Percentiles rank a stretch among this genome's conserved stretches.
Evolutionary conservation across 2,888 invertebrate species (phyloP).

Genomic region (Pyralis farinalis): DNA sequence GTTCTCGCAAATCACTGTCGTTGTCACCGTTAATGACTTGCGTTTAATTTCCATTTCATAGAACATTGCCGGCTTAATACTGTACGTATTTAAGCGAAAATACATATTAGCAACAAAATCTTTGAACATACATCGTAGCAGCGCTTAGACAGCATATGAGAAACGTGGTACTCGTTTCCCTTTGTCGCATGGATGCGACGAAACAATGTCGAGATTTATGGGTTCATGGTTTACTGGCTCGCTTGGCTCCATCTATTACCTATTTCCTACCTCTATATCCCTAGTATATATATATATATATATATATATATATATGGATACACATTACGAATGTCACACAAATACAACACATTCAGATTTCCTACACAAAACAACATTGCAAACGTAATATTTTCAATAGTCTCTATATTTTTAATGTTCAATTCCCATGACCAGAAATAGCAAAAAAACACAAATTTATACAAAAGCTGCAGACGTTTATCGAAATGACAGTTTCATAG

Average conservation of each 20-base stretch:
- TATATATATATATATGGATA: no score
- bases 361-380: no score
- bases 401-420: no score
- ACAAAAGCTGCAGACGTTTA: no score
- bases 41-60: constrained; percentile 17
- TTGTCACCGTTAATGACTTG: constrained; percentile 20
- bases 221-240: constrained; percentile 36
- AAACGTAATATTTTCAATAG: no score
- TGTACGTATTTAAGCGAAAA: constrained; percentile 4
- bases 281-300: no score
- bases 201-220: constrained; percentile 59
- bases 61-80: constrained; percentile 4
- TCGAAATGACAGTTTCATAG: constrained; percentile 30
- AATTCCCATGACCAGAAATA: no score
- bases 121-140: constrained; percentile 13
- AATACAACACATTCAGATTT: no score
- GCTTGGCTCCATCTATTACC: background rate
- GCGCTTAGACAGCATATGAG: constrained; percentile 24
- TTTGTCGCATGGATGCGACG: constrained; percentile 43
- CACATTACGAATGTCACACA: no score
- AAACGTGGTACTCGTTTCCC: constrained; percentile 33
- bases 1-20: constrained; percentile 28
- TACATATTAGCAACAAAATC: constrained; percentile 4
- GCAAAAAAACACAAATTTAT: no score
- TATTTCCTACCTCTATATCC: no score